Evolutionary conservation across 1,140 invertebrate genomes (phyloP), one percentile per base, ranked within the genome.

Genomic region (Aphaenogaster floridana): DNA sequence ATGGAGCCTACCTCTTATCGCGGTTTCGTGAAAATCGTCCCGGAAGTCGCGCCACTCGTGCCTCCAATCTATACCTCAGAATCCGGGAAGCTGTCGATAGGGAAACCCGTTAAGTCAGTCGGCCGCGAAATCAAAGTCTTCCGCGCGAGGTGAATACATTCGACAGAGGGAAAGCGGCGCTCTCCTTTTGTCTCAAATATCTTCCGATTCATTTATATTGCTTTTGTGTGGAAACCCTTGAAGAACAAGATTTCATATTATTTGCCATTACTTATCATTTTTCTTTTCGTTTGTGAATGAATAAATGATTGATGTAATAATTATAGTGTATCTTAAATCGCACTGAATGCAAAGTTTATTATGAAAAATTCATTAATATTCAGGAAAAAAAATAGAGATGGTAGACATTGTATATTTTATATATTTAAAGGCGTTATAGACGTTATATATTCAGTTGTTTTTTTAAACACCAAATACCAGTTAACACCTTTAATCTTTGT

Each of bases 21-120:
- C 78, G 81, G 88, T 81, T 85, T 79, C 52, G 36, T 52, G 48
- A 77, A 85, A 90, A 71, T 86, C 72, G 72, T 83, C 80, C 74
- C 78, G 90, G 88, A 89, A 86, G 79, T 36, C 54, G 48, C 48
- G 11, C 52, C 76, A 1, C 52, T 69, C n/a, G 80, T 21, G 72
- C n/a, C 13, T 21, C 17, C 54, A 52, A 54, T 77, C 42, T 74
- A 17, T 72, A 86, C 86, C 84, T 88, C 86, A 88, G 59, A 54
- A 88, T 91, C 88, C 91, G 87, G 88, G 89, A 91, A 92, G 78
- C 71, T 66, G 21, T 54, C 54, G 86, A 90, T 86, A 90, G 45
- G 61, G 72, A 89, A 86, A 71, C 54, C 42, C 36, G 59, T 42
- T 48, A 48, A 85, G 6, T 45, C 52, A 21, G 11, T 74, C 57